Conservation (phyloP, 2,113 vertebrate genomes). For the Leucoraja erinaceus region DNA sequence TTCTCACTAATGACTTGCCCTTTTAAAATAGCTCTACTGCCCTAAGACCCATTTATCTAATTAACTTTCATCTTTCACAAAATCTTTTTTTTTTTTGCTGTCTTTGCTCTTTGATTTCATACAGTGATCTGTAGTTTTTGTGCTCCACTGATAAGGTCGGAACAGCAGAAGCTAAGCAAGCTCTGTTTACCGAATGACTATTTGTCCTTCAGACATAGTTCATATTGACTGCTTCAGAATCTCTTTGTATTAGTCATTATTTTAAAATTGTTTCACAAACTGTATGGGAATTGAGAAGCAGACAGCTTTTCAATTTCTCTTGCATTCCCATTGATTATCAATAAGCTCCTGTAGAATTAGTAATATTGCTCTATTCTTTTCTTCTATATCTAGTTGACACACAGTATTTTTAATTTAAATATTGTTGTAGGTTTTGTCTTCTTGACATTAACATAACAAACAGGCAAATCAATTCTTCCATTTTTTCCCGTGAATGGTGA, state of each 20-base stretch:
- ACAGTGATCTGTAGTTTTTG: slow-evolving; percentile 41
- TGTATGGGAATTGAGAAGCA: slow-evolving; percentile 86
- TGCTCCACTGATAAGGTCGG: slow-evolving; percentile 51
- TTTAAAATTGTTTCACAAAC: slow-evolving; percentile 98
- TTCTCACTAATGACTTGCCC: slow-evolving; percentile 39
- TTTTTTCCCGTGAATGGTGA: slow-evolving; percentile 26
- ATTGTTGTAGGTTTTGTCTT: slow-evolving; percentile 56
- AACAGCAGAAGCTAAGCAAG: slow-evolving; percentile 50
- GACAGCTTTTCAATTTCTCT: slow-evolving; percentile 93
- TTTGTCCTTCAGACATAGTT: slow-evolving; percentile 88
- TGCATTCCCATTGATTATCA: slow-evolving; percentile 94
- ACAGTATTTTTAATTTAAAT: slow-evolving; percentile 77
- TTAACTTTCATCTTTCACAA: slow-evolving; percentile 38
- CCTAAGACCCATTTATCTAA: slow-evolving; percentile 38
- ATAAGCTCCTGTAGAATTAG: slow-evolving; percentile 78
- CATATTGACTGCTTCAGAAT: slow-evolving; percentile 83
- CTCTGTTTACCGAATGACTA: slow-evolving; percentile 58
- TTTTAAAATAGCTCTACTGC: slow-evolving; percentile 39
- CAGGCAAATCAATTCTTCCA: slow-evolving; percentile 57
- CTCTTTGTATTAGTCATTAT: slow-evolving; percentile 85
- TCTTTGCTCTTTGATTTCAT: slow-evolving; percentile 40
- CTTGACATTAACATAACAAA: slow-evolving; percentile 60
- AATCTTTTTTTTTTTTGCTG: slow-evolving; percentile 38
- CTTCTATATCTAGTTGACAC: slow-evolving; percentile 55
- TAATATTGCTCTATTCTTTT: slow-evolving; percentile 66